A percentile compares a stretch with the other conserved stretches of the same genome.
Evolutionary conservation across 2,113 vertebrate species (phyloP).

Genomic region (Corydoras maculifer): DNA sequence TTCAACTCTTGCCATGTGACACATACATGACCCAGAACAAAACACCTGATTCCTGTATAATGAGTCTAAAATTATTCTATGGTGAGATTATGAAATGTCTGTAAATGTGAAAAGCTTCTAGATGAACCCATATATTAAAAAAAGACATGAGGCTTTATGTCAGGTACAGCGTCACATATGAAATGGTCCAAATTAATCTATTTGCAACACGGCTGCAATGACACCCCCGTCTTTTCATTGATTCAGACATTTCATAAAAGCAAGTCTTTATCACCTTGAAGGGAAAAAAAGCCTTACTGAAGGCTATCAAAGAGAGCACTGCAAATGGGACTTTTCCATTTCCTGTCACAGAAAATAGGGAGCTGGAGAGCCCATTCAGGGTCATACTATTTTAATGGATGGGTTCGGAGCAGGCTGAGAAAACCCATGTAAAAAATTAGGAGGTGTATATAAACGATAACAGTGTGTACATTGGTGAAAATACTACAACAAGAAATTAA

Average conservation of each 20-base stretch:
- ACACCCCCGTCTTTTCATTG: not conserved
- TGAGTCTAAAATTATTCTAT: too few relatives aligned
- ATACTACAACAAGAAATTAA: too few relatives aligned
- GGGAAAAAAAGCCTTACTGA: conserved; percentile 1
- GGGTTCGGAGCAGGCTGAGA: not conserved
- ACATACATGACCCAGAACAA: too few relatives aligned
- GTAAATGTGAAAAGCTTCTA: too few relatives aligned
- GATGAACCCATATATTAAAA: too few relatives aligned
- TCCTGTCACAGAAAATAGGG: not conserved
- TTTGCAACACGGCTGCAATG: not conserved
- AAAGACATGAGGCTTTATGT: too few relatives aligned
- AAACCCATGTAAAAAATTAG: not conserved
- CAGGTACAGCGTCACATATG: too few relatives aligned
- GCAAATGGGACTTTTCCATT: not conserved
- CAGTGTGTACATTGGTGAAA: too few relatives aligned
- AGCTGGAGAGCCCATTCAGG: not conserved
- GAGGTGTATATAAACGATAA: too few relatives aligned
- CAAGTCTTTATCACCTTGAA: not conserved
- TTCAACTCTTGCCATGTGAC: too few relatives aligned
- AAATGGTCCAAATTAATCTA: not conserved
- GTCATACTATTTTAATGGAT: not conserved
- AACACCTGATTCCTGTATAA: too few relatives aligned
- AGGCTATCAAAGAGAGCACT: not conserved
- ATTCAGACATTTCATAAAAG: not conserved
- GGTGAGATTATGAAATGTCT: too few relatives aligned